phyloP scores from a whole-genome alignment of 2,797 vertebrate genomes.

The Pangasius sanitwongsei region DNA sequence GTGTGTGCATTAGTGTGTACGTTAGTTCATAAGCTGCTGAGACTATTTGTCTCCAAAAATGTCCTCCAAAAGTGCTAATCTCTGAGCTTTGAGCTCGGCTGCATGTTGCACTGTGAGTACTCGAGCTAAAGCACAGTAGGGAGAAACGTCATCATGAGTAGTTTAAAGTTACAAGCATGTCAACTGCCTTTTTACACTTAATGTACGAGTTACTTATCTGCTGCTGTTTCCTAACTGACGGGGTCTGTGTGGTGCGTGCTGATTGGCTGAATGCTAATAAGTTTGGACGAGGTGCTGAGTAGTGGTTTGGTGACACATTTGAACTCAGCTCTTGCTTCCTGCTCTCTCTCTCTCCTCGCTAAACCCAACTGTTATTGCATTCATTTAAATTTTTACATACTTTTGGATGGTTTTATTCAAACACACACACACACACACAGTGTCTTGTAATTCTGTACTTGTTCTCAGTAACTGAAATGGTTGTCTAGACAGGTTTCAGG shows the following conservation, averaged over 20 bases:
- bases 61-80: neutral
- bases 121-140: neutral
- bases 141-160: neutral
- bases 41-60: neutral
- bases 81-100: neutral
- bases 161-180: neutral
- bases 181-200: neutral
- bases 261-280: neutral
- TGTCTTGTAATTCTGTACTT: neutral
- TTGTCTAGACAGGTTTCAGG: neutral
- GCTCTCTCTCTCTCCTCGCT: conserved; percentile 26
- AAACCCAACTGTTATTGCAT: neutral
- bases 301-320: conserved; percentile 21
- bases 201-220: neutral
- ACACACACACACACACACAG: neutral
- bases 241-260: neutral
- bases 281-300: neutral
- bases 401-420: neutral
- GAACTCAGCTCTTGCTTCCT: conserved; percentile 12
- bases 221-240: neutral
- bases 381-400: neutral
- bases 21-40: neutral
- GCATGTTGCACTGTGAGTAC: neutral
- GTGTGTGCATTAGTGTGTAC: neutral
- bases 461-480: neutral